phyloP scores from a whole-genome alignment of 1,140 invertebrate species.

The Trichonephila clavipes region DNA sequence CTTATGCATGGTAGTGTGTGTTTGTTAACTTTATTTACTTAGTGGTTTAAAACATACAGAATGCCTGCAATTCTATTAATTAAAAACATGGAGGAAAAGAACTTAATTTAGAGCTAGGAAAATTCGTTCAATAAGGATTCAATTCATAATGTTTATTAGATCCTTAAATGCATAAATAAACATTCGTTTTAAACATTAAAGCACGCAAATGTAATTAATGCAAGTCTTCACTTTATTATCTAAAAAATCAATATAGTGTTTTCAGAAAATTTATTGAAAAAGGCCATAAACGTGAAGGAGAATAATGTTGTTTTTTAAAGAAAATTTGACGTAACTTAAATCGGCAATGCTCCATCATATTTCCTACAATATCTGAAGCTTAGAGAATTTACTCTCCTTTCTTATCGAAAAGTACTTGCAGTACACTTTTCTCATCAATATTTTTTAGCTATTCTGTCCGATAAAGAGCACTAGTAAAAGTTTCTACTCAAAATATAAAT shows the following conservation, averaged over 20 bases:
- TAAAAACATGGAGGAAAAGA: too few species aligned
- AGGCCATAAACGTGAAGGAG: not conserved
- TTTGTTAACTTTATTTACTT: too few species aligned
- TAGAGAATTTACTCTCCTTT: not conserved
- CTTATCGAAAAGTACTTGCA: constrained; percentile 21
- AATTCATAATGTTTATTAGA: too few species aligned
- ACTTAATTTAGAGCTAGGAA: too few species aligned
- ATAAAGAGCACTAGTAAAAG: not conserved
- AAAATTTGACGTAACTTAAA: not conserved
- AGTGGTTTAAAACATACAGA: too few species aligned
- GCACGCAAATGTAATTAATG: not conserved
- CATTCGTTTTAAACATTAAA: not conserved
- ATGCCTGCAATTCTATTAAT: too few species aligned
- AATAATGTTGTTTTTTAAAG: not conserved
- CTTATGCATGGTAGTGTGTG: too few species aligned
- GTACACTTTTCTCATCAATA: not conserved
- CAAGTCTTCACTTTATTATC: not conserved
- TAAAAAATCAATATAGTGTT: not conserved
- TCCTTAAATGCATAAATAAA: not conserved
- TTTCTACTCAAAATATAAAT: not conserved
- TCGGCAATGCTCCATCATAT: not conserved
- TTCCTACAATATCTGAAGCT: not conserved
- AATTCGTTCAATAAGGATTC: too few species aligned
- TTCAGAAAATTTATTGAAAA: not conserved
- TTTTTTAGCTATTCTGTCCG: not conserved